Base-by-base conservation (phyloP, 1,140 invertebrate species). In the Coptotermes formosanus region DNA sequence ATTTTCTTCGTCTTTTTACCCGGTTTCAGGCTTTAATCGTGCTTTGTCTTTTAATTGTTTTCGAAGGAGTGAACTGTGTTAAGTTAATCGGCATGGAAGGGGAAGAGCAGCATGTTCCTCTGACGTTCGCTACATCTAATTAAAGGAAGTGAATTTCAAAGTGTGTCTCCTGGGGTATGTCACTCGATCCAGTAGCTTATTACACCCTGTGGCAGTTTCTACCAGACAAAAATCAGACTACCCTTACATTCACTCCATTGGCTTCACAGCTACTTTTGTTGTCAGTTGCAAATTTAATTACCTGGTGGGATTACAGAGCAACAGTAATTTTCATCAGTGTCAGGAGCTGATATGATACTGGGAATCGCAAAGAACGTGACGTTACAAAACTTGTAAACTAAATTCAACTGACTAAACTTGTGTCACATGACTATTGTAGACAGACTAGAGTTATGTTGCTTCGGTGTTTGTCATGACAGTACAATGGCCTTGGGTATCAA, bases 91-190 rank as follows among this genome's bases (percentile, higher is more conserved):
- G 64, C 0, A 75, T 2, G n/a, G 1, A n/a, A n/a, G 30, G 64
- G 21, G 59, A 23, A 19, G 59, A 64, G 1, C 59, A 19, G 21
- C 59, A 6, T 12, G 59, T 64, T 23, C 7, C 59, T 64, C 21
- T 64, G 64, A n/a, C n/a, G 25, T 75, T 75, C 64, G 30, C 25
- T 75, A 7, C 64, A 6, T 25, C 64, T 75, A 75, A 75, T 75
- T 75, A 75, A 75, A 75, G 64, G 64, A 75, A 75, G 25, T 12
- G 64, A 75, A 75, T 75, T 64, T 75, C 64, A 75, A 75, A 75
- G 64, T 25, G 25, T 75, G 64, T 30, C 64, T 75, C n/a, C 6
- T 75, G n/a, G n/a, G 64, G n/a, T n/a, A 75, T 75, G 64, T 75
- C 25, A 25, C 25, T 30, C 3, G n/a, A 25, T 16, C 64, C n/a